These are phyloP conservation scores for Zaprionus camerounensis DNA, from an alignment of 1,140 invertebrate genomes.

Conservation along the genomic window DNA sequence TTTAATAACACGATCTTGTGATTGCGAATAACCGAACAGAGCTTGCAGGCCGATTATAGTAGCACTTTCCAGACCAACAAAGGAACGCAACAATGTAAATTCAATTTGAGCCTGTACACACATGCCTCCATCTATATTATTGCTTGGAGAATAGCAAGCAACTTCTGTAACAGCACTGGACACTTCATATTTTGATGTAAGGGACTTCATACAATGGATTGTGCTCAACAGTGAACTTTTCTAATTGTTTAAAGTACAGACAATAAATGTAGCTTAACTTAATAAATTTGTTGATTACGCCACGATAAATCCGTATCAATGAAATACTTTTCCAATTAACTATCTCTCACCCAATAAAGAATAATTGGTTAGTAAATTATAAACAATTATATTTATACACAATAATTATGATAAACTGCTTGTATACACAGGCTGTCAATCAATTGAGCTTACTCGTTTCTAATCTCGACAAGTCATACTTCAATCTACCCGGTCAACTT, in stretches of 20 bases:
- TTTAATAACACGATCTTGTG: background rate
- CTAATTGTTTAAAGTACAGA: background rate
- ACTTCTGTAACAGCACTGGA: too few relatives aligned
- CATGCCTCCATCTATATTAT: background rate
- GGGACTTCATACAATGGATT: background rate
- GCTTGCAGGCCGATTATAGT: background rate
- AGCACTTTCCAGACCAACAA: background rate
- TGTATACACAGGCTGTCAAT: background rate
- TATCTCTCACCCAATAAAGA: too few relatives aligned
- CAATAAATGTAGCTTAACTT: too few relatives aligned
- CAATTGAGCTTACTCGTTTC: background rate
- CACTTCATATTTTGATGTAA: background rate
- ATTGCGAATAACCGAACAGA: background rate
- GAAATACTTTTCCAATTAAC: too few relatives aligned
- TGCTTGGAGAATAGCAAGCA: too few relatives aligned
- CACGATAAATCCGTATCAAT: too few relatives aligned
- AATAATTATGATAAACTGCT: background rate
- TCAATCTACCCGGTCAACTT: background rate
- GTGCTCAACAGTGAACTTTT: background rate
- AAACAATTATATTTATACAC: background rate
- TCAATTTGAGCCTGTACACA: background rate
- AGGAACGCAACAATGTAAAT: background rate
- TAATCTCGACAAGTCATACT: constrained; percentile 15
- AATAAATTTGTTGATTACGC: too few relatives aligned
- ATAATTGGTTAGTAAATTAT: background rate